phyloP scores from a whole-genome alignment of 2,888 invertebrate genomes.

The Heliconius hortense region DNA sequence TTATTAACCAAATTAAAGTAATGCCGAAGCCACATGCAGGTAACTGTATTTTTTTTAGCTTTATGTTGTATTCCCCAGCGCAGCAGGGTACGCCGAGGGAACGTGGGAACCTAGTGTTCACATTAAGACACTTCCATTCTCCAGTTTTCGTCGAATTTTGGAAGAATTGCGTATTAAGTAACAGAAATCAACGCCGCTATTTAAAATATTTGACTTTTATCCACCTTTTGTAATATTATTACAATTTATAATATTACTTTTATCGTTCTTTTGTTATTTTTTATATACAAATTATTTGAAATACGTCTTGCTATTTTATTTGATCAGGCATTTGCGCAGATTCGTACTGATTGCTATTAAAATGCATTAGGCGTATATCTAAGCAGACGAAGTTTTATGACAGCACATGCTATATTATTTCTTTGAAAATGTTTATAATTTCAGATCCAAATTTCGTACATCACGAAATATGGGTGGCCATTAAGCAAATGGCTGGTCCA shows the following conservation, averaged over 20 bases:
- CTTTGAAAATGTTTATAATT: conserved; percentile 42
- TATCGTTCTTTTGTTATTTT: background rate
- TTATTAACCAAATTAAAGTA: conserved; percentile 76
- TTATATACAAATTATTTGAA: background rate
- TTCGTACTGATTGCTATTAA: background rate
- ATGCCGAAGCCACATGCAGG: conserved; percentile 69
- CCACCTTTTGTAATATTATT: too few relatives aligned
- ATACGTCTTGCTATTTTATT: conserved; percentile 31
- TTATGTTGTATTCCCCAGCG: too few relatives aligned
- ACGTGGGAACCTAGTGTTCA: too few relatives aligned
- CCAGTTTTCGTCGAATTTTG: too few relatives aligned
- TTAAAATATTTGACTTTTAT: too few relatives aligned
- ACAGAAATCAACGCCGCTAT: too few relatives aligned
- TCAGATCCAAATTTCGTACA: conserved; percentile 72
- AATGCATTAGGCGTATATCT: background rate
- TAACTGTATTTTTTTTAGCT: conserved; percentile 40
- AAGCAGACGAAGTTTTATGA: background rate
- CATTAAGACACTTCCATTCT: too few relatives aligned
- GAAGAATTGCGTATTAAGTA: too few relatives aligned
- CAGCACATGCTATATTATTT: background rate
- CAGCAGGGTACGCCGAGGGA: too few relatives aligned
- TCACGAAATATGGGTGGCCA: conserved; percentile 74
- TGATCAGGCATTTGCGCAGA: conserved; percentile 17
- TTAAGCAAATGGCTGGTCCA: conserved; percentile 68
- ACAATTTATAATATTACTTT: too few relatives aligned